Percentiles rank a stretch among this genome's conserved stretches.
Evolutionary conservation across 2,797 vertebrate genomes (phyloP).

Genomic region (Acestrorhynchus altus): DNA sequence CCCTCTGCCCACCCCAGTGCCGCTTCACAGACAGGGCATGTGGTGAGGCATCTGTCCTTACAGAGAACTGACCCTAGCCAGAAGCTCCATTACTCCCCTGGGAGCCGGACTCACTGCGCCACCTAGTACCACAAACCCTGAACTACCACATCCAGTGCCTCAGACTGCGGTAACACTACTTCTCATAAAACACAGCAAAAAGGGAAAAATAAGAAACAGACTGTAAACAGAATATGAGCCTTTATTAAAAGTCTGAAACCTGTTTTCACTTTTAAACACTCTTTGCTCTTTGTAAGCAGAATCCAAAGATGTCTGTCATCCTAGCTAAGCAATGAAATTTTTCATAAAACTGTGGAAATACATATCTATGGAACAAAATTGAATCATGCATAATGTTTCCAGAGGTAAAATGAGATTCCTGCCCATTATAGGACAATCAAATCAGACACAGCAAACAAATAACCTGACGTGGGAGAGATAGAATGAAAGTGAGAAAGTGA

Average conservation of each 20-base stretch:
- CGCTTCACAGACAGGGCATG: slow-evolving; percentile 76
- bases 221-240: background rate
- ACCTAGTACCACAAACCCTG: slow-evolving; percentile 13
- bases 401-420: background rate
- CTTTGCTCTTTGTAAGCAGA: background rate
- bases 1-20: slow-evolving; percentile 44
- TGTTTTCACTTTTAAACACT: background rate
- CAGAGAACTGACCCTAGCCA: slow-evolving; percentile 10
- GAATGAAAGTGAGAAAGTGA: slow-evolving; percentile 14
- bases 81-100: slow-evolving; percentile 35
- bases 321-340: background rate
- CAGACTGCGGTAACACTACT: background rate
- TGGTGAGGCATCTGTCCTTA: slow-evolving; percentile 64
- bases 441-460: background rate
- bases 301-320: background rate
- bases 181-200: background rate
- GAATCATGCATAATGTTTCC: background rate
- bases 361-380: background rate
- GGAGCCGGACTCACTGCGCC: slow-evolving; percentile 4
- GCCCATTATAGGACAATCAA: background rate
- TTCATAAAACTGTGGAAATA: background rate
- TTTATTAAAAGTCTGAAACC: background rate
- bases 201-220: background rate
- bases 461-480: background rate
- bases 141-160: background rate